These are phyloP conservation scores for Syrrhaptes paradoxus DNA, from an alignment of 2,113 vertebrate species.

Conservation along the genomic window DNA sequence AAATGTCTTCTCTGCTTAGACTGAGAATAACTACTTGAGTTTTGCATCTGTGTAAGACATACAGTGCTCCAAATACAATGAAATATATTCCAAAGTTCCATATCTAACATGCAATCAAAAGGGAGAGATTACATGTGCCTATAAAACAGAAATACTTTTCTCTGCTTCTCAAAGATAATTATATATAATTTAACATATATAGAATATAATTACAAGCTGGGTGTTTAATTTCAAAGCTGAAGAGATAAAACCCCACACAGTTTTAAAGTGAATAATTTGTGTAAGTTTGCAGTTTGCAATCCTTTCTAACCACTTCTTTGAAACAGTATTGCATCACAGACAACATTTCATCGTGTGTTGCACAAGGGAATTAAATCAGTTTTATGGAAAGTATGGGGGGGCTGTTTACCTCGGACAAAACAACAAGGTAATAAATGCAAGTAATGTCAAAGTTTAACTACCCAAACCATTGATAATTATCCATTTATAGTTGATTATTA, in stretches of 20 bases:
- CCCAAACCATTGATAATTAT: slow-evolving; percentile 72
- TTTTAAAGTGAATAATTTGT: slow-evolving; percentile 7
- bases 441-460: slow-evolving; percentile 77
- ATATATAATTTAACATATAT: background rate
- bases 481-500: slow-evolving; percentile 71
- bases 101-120: background rate
- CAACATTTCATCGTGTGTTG: slow-evolving; percentile 7
- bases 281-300: slow-evolving; percentile 15
- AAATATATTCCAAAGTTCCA: background rate
- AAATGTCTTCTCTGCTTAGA: background rate
- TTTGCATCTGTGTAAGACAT: background rate
- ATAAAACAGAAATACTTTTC: slow-evolving; percentile 13
- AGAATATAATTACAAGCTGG: background rate
- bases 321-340: slow-evolving; percentile 12
- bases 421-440: slow-evolving; percentile 70
- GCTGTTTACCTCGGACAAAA: slow-evolving; percentile 71
- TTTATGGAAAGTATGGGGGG: slow-evolving; percentile 29
- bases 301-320: slow-evolving; percentile 22
- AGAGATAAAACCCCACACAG: background rate
- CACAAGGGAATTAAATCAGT: slow-evolving; percentile 35
- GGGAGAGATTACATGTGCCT: background rate
- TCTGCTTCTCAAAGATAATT: background rate
- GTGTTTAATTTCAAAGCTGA: slow-evolving; percentile 9
- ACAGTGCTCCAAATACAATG: background rate
- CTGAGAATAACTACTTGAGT: background rate